phyloP scores from a whole-genome alignment of 1,140 invertebrate species.

The Aphidius gifuensis region DNA sequence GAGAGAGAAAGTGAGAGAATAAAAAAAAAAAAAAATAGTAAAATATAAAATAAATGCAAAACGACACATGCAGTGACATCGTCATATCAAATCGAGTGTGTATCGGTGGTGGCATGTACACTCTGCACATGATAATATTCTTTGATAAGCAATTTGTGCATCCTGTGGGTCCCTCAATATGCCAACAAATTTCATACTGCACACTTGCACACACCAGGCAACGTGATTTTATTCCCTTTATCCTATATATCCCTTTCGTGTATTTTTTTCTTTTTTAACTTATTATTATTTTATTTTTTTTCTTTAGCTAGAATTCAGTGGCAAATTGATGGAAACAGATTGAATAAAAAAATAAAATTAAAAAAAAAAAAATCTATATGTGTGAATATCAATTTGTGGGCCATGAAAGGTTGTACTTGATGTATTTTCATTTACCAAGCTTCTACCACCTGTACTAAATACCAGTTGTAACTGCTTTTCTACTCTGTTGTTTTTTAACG shows the following conservation, averaged over 20 bases:
- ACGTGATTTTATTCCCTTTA: slow-evolving; percentile 22
- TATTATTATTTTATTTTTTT: slow-evolving; percentile 9
- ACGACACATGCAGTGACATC: slow-evolving; percentile 31
- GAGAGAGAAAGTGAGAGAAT: background rate
- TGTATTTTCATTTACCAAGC: slow-evolving; percentile 47
- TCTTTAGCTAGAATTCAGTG: background rate
- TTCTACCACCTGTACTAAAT: slow-evolving; percentile 30
- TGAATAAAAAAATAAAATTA: background rate
- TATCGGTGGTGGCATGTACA: slow-evolving; percentile 41
- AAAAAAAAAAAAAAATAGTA: background rate
- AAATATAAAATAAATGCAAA: slow-evolving; percentile 10
- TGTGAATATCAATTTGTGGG: slow-evolving; percentile 41
- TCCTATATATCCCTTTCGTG: background rate
- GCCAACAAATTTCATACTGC: slow-evolving; percentile 20
- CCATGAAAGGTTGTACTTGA: slow-evolving; percentile 45
- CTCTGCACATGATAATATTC: slow-evolving; percentile 40
- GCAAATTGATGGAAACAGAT: slow-evolving; percentile 5
- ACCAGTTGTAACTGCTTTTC: slow-evolving; percentile 1
- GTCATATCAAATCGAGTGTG: slow-evolving; percentile 50
- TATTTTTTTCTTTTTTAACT: slow-evolving; percentile 1
- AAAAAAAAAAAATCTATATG: slow-evolving; percentile 21
- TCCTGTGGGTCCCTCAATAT: slow-evolving; percentile 28
- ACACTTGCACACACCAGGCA: background rate
- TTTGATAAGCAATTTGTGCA: slow-evolving; percentile 54
- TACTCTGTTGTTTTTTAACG: slow-evolving; percentile 14